Percentiles rank a stretch among this genome's conserved stretches.
Evolutionary conservation across 2,888 invertebrate species (phyloP).

Genomic region (Pseudeuparius sepicola): DNA sequence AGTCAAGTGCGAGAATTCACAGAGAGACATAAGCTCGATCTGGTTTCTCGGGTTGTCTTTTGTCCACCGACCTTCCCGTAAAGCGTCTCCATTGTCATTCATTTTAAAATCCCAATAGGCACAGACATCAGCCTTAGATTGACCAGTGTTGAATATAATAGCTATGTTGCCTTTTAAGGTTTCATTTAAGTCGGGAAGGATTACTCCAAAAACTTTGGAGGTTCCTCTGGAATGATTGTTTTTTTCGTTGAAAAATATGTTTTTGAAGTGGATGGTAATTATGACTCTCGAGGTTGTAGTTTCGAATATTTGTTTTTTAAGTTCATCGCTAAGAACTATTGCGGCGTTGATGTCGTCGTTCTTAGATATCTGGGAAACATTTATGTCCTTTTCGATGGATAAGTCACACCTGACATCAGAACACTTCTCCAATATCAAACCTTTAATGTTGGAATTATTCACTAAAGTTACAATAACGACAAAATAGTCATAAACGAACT

Average conservation of each 20-base stretch:
- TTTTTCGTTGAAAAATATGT: constrained; percentile 25
- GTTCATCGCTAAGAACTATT: constrained; percentile 22
- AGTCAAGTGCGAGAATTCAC: constrained; percentile 47
- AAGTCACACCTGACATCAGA: constrained; percentile 33
- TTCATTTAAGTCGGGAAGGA: constrained; percentile 41
- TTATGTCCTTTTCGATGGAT: constrained; percentile 25
- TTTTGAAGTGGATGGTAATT: constrained; percentile 23
- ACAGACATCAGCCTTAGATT: constrained; percentile 16
- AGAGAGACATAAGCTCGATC: constrained; percentile 37
- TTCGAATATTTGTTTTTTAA: constrained; percentile 21
- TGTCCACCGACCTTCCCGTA: constrained; percentile 30
- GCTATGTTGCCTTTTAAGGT: constrained; percentile 44
- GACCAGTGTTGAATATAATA: constrained; percentile 40
- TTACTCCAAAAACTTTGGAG: constrained; percentile 45
- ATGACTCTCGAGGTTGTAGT: constrained; percentile 18
- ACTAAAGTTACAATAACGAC: constrained; percentile 39
- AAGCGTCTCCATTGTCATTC: constrained; percentile 16
- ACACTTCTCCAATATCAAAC: constrained; percentile 35
- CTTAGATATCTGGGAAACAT: constrained; percentile 12
- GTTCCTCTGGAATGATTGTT: constrained; percentile 14
- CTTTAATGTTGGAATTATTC: constrained; percentile 39
- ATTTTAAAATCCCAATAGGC: constrained; percentile 28
- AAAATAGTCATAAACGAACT: constrained; percentile 37
- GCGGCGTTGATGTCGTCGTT: constrained; percentile 19
- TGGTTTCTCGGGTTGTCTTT: constrained; percentile 35